Evolutionary conservation across 1,140 invertebrate genomes (phyloP).

Genomic region (Calliphora vicina): DNA sequence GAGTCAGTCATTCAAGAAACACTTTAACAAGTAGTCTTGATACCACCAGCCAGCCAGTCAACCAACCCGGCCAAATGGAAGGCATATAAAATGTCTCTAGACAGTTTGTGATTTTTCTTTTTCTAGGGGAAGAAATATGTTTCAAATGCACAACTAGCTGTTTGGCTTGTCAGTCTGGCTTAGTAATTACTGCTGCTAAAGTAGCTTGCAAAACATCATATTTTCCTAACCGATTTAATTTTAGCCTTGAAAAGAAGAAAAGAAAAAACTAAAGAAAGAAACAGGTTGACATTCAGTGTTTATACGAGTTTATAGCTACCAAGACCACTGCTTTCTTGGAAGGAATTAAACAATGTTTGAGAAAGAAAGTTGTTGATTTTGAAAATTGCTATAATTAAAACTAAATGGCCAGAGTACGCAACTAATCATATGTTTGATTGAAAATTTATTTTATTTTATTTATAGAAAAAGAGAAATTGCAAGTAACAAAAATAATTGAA

Average conservation of each 20-base stretch:
- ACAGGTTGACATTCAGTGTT: not conserved
- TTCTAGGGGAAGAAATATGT: not conserved
- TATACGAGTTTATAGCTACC: not conserved
- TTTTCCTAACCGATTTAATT: not conserved
- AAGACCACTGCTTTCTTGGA: not conserved
- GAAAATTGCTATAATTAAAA: not conserved
- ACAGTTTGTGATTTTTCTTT: not conserved
- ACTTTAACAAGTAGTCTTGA: not conserved
- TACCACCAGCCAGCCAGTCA: not conserved
- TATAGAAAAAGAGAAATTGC: not conserved
- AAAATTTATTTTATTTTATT: not conserved
- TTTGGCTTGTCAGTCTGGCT: not conserved
- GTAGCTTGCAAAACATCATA: not conserved
- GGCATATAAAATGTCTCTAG: not conserved
- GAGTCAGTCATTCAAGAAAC: not conserved
- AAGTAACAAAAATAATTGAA: not conserved
- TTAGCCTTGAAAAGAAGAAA: not conserved
- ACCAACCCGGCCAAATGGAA: too few relatives aligned
- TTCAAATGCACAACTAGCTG: not conserved
- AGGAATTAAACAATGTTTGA: not conserved
- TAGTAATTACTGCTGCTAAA: not conserved
- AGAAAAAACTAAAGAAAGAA: not conserved
- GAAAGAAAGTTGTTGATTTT: slow-evolving; percentile 1
- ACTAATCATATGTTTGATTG: not conserved
- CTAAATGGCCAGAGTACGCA: not conserved